These are phyloP conservation scores for Graptemys geographica DNA, from an alignment of 2,797 vertebrate genomes.

Conservation along the genomic window DNA sequence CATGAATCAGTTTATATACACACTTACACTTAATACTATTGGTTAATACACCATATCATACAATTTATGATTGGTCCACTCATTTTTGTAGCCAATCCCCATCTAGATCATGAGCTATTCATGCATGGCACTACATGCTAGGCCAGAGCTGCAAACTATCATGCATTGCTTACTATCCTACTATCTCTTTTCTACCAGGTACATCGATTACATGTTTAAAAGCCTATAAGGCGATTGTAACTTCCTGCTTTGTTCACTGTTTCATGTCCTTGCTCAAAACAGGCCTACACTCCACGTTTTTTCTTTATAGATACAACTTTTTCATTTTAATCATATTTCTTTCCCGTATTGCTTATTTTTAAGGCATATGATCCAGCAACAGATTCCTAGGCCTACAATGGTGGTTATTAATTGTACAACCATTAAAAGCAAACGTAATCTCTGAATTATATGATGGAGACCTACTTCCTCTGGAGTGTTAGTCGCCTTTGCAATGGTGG, in stretches of 20 bases:
- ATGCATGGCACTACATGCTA: background rate
- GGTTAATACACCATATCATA: background rate
- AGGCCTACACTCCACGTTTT: too few relatives aligned
- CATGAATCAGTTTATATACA: background rate
- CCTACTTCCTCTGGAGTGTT: background rate
- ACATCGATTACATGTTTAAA: background rate
- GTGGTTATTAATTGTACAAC: background rate
- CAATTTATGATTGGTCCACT: background rate
- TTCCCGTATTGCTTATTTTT: too few relatives aligned
- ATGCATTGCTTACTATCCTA: background rate
- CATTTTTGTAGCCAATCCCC: background rate
- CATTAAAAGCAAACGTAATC: background rate
- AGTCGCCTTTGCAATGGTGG: background rate
- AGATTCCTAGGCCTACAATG: background rate
- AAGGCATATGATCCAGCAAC: background rate
- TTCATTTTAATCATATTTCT: too few relatives aligned
- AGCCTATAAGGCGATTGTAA: background rate
- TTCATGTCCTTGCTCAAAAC: background rate
- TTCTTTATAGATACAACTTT: too few relatives aligned
- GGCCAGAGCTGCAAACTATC: background rate
- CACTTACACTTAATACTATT: background rate
- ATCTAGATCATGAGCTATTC: background rate
- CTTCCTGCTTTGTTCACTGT: background rate
- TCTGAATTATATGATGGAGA: background rate
- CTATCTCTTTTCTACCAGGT: background rate